Base-by-base conservation (phyloP, 2,797 vertebrate genomes). In the Melanogrammus aeglefinus region DNA sequence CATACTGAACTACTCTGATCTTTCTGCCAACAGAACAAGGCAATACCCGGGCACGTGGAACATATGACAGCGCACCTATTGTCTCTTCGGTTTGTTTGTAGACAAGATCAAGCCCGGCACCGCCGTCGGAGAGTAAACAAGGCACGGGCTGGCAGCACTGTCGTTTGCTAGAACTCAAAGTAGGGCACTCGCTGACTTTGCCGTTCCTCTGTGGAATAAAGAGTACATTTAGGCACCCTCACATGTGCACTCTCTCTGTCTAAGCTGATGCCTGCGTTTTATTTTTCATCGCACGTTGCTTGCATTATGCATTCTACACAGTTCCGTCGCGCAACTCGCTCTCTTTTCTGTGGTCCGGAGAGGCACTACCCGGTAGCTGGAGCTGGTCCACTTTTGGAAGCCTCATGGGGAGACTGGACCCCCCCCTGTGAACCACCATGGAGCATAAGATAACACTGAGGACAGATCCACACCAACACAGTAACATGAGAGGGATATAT, bases 301-400 rank as follows among this genome's bases (percentile, higher is more conserved):
- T 86, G 81, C 86, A 86, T 88, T 82, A 81, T 87, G 80, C 86
- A 90, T 87, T 87, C 83, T 76, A 81, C 87, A 86, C 76, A 80
- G 77, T 77, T 85, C 87, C 73, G 71, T 79, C 83, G 86, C 76
- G 80, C 74, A 90, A 87, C 88, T 78, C 77, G 75, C 36, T 82
- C 36, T 82, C 83, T 80, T 89, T 84, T 89, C 91, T 85, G 86
- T 82, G 81, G 88, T 86, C 83, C 74, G 79, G 76, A 84, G 84
- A 79, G 84, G 88, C 6, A 21, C 24, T 9, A 24, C 6, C 7
- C 51, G 0, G 33, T 85, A 77, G 81, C 78, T 81, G 86, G 84
- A 89, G 85, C 84, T 77, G 36, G 78, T 85, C 84, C 78, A 78
- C 29, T 76, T 84, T 77, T 81, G 73, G 71, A 76, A 76, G 91